These are phyloP conservation scores for Lypha dubia DNA, from an alignment of 2,888 invertebrate genomes.

Conservation along the genomic window DNA sequence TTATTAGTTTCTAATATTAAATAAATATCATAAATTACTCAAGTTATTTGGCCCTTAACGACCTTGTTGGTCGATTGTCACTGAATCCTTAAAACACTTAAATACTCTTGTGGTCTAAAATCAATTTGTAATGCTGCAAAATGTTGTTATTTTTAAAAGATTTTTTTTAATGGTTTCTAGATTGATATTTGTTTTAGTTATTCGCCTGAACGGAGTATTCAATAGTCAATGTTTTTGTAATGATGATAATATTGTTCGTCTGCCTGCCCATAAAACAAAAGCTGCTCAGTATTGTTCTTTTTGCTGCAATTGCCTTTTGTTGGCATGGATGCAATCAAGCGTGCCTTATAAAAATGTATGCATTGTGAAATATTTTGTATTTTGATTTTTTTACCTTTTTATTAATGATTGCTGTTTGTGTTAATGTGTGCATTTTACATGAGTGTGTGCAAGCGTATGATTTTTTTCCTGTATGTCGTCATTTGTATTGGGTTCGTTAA, in stretches of 20 bases:
- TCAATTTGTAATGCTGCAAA: conserved; percentile 63
- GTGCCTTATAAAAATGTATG: conserved; percentile 48
- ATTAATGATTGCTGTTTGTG: conserved; percentile 47
- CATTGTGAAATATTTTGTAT: conserved; percentile 27
- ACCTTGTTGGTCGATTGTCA: conserved; percentile 74
- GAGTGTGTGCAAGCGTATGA: conserved; percentile 10
- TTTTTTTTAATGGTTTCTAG: conserved; percentile 61
- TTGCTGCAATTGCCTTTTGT: conserved; percentile 48
- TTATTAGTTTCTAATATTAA: conserved; percentile 48
- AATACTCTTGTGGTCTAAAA: conserved; percentile 16
- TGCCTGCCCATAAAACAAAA: conserved; percentile 56
- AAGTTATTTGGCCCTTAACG: conserved; percentile 81
- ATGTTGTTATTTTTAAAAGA: conserved; percentile 34
- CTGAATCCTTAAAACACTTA: not conserved
- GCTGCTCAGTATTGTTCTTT: conserved; percentile 56
- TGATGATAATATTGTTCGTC: conserved; percentile 31
- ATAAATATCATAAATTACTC: conserved; percentile 78
- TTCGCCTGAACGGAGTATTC: conserved; percentile 28
- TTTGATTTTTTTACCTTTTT: conserved; percentile 58
- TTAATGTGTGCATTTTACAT: not conserved
- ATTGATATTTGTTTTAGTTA: conserved; percentile 33
- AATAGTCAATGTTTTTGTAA: conserved; percentile 56
- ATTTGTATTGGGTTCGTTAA: conserved; percentile 71
- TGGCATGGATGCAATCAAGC: conserved; percentile 45
- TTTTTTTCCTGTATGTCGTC: conserved; percentile 36